Base-by-base conservation (phyloP, 2,888 invertebrate genomes). In the Agrilus biguttatus region DNA sequence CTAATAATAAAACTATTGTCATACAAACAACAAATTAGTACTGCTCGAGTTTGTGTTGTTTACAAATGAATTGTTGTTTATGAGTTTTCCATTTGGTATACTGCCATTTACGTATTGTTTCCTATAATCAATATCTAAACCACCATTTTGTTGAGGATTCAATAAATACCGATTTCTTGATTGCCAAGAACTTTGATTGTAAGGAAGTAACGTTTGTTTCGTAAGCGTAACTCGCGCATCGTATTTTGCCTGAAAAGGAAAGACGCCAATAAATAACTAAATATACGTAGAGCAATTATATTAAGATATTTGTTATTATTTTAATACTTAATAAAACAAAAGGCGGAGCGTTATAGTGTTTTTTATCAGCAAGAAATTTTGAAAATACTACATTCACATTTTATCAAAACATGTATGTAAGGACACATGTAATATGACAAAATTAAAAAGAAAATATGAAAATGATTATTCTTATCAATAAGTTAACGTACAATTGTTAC, bases 151-250 rank as follows among this genome's bases (percentile, higher is more conserved):
- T 21, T 47, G 47, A 13, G 88, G 87, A 1, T 83, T 88, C 53
- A 74, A 78, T 43, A 75, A 91, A 23, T 82, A 86, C 6, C 74
- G 88, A 46, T 77, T 86, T 14, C 76, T 89, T 46, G 68, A 63
- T 39, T 67, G 61, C 59, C 67, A 66, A 50, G 58, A 61, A 37
- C 65, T 63, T 44, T 62, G 56, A 36, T 63, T 63, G 43, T 68
- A 67, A 3, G 80, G 81, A 47, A 83, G 62, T 21, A 74, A 49
- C 32, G 72, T 62, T 51, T 70, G 66, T 49, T 69, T 68, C 40
- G 69, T 69, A 40, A 71, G 68, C 6, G 63, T 63, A 44, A 66
- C 60, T 53, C 72, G 71, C 35, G 81, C 75, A 55, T 83, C 77
- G 53, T 80, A 82, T 61, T 83, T 83, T 2, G 83, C 83, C 77